A percentile compares a stretch with the other conserved stretches of the same genome.
Evolutionary conservation across 2,797 vertebrate species (phyloP).

Genomic region (Chelonia mydas): DNA sequence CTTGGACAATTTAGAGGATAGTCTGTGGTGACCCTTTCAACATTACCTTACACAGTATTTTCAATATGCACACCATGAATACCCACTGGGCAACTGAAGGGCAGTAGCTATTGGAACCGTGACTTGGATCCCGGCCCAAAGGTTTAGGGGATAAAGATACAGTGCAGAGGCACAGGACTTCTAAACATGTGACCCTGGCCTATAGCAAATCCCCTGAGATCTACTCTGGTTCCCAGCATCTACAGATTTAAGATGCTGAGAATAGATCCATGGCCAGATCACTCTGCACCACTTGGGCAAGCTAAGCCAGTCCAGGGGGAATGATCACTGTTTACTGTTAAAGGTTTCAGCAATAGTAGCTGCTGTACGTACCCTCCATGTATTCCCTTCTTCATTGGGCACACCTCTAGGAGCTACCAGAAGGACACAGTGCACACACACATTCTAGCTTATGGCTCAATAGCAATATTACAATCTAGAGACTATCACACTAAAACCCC

Average conservation of each 20-base stretch:
- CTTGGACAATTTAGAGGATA: background rate
- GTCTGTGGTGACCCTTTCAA: background rate
- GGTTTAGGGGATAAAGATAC: background rate
- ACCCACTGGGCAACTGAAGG: background rate
- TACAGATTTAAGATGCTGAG: background rate
- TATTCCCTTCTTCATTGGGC: background rate
- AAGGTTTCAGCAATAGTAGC: background rate
- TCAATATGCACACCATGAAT: slow-evolving; percentile 9
- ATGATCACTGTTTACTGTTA: background rate
- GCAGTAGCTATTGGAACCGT: background rate
- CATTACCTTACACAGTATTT: slow-evolving; percentile 15
- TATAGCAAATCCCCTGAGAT: background rate
- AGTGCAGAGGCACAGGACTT: background rate
- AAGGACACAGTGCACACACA: background rate
- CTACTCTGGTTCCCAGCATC: background rate
- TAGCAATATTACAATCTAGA: background rate
- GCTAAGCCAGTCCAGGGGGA: background rate
- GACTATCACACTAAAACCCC: background rate
- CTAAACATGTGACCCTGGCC: background rate
- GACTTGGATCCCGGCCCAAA: slow-evolving; percentile 16
- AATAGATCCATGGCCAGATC: background rate
- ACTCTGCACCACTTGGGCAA: background rate
- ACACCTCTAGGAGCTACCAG: background rate
- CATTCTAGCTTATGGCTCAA: background rate
- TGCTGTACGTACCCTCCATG: background rate